Percentiles rank a stretch among this genome's conserved stretches.
phyloP scores from a whole-genome alignment of 2,797 vertebrate species.

The Ptychobarbus kaznakovi region DNA sequence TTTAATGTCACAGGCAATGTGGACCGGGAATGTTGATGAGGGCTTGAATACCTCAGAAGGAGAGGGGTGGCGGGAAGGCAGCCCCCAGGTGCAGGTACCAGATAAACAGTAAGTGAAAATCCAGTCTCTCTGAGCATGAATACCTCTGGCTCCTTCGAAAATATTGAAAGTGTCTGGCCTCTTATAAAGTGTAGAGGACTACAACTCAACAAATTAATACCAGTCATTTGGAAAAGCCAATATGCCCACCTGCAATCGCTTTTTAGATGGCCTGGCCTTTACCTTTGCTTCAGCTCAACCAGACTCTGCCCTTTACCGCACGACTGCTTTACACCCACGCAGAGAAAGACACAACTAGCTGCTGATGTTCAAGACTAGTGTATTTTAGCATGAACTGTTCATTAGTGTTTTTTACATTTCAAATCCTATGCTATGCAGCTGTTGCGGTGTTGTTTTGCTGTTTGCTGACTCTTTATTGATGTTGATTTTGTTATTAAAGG shows the following conservation, averaged over 20 bases:
- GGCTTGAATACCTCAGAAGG: constrained; percentile 76
- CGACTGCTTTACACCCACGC: neutral
- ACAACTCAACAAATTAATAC: constrained; percentile 71
- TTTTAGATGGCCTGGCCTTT: constrained; percentile 59
- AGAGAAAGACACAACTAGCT: constrained; percentile 33
- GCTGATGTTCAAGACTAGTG: constrained; percentile 7
- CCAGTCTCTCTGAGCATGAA: constrained; percentile 73
- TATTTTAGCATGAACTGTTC: neutral
- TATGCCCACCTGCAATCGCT: constrained; percentile 59
- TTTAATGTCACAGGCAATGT: constrained; percentile 88
- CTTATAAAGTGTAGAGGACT: constrained; percentile 68
- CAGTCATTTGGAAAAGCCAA: constrained; percentile 69
- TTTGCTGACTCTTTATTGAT: neutral
- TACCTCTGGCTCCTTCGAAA: constrained; percentile 75
- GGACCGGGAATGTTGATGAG: constrained; percentile 89
- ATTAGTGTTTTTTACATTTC: neutral
- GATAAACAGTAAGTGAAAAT: constrained; percentile 92
- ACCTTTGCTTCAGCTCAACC: constrained; percentile 63
- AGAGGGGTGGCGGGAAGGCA: neutral
- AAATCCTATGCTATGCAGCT: neutral
- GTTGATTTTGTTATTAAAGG: neutral
- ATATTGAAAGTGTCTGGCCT: constrained; percentile 71
- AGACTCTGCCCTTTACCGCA: constrained; percentile 71
- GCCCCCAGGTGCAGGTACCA: constrained; percentile 86
- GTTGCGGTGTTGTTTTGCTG: neutral